phyloP scores from a whole-genome alignment of 2,113 vertebrate genomes.

The Calyptomena viridis region DNA sequence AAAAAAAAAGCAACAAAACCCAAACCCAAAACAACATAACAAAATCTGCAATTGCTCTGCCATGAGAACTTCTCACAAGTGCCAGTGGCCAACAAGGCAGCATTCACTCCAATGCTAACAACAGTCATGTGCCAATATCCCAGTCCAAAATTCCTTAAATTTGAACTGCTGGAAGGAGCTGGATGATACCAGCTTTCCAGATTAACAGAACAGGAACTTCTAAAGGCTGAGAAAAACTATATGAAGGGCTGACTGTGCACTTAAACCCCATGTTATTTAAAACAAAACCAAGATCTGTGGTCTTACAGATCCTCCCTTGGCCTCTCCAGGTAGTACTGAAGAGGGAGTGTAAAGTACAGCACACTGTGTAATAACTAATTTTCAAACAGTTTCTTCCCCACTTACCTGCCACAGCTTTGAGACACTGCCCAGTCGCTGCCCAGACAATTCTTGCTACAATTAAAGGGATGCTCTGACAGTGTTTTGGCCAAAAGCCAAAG shows the following conservation, averaged over 20 bases:
- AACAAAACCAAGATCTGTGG: neutral
- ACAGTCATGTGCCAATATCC: neutral
- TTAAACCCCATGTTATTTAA: neutral
- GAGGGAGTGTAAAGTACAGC: neutral
- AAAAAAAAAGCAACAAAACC: neutral
- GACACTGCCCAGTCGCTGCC: neutral
- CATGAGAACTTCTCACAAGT: neutral
- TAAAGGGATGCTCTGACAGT: neutral
- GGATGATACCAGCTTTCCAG: neutral
- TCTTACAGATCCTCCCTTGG: neutral
- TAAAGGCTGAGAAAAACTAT: neutral
- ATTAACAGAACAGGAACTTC: neutral
- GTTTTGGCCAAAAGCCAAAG: neutral
- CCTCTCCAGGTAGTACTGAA: neutral
- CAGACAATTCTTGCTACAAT: neutral
- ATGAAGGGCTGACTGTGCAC: neutral
- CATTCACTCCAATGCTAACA: neutral
- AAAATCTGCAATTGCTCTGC: neutral
- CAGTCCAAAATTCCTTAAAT: neutral
- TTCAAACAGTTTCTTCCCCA: neutral
- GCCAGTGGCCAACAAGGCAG: fast-evolving
- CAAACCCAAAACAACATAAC: neutral
- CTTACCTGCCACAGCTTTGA: neutral
- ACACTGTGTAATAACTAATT: fast-evolving
- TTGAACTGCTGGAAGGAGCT: neutral